Conservation (phyloP, 2,113 vertebrate species). For the Numida meleagris region DNA sequence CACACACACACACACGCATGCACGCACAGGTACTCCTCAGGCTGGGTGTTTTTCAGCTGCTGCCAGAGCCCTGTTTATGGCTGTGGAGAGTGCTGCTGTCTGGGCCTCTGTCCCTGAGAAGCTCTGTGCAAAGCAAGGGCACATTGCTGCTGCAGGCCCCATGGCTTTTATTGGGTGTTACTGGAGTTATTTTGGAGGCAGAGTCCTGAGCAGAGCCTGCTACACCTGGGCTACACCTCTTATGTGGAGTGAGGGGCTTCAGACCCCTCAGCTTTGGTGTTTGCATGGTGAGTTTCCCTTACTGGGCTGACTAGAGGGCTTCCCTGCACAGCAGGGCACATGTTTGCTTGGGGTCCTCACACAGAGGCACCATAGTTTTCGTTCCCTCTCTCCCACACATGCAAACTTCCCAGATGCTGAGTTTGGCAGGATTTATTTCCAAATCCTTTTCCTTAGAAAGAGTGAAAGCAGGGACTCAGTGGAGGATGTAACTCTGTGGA, state of each 20-base stretch:
- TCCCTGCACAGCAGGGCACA: background rate
- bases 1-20: background rate
- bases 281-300: background rate
- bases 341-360: background rate
- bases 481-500: background rate
- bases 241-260: background rate
- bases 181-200: background rate
- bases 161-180: background rate
- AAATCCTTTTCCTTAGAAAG: conserved; percentile 24
- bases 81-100: background rate
- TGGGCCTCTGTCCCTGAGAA: background rate
- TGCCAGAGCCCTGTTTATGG: background rate
- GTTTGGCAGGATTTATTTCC: background rate
- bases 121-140: background rate
- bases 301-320: background rate
- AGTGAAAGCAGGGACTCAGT: background rate
- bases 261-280: background rate
- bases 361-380: background rate
- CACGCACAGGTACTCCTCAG: background rate
- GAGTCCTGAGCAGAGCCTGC: background rate
- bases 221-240: background rate
- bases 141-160: background rate
- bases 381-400: background rate
- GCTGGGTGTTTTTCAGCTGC: background rate
- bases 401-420: background rate